These are phyloP conservation scores for Chaetura pelagica DNA, from an alignment of 2,113 vertebrate species.

Conservation along the genomic window DNA sequence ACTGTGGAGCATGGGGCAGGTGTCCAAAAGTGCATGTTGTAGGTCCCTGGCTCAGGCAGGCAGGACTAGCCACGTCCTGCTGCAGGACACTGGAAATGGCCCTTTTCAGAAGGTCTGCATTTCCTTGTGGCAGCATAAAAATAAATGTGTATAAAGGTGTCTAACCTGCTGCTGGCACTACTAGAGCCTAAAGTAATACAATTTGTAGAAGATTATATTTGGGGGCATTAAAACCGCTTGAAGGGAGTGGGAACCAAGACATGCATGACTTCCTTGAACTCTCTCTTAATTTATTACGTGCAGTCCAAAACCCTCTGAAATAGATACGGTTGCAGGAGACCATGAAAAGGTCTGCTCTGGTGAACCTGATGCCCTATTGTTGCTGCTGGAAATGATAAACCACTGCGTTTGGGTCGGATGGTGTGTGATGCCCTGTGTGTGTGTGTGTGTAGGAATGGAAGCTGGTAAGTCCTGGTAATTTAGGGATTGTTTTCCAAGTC, in stretches of 20 bases:
- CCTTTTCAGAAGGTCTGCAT: not conserved
- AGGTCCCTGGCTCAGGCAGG: not conserved
- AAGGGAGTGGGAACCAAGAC: not conserved
- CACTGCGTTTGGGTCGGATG: not conserved
- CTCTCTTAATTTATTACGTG: constrained; percentile 44
- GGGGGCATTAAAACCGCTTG: not conserved
- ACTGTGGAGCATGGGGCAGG: not conserved
- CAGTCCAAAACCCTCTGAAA: not conserved
- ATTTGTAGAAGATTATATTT: not conserved
- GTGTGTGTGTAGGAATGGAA: not conserved
- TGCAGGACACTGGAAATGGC: not conserved
- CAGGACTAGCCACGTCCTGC: not conserved
- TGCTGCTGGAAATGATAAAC: constrained; percentile 65
- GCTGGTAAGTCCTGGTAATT: constrained; percentile 37
- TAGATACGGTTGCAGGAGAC: constrained; percentile 33
- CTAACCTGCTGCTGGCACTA: not conserved
- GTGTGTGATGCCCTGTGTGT: not conserved
- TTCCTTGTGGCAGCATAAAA: not conserved
- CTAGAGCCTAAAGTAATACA: not conserved
- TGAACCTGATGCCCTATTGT: constrained; percentile 56
- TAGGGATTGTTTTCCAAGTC: constrained; percentile 59
- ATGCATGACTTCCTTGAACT: constrained; percentile 63
- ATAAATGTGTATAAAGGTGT: not conserved
- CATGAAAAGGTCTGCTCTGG: constrained; percentile 48
- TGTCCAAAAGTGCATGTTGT: not conserved